phyloP scores from a whole-genome alignment of 2,888 invertebrate species.

The Molanna angustata region DNA sequence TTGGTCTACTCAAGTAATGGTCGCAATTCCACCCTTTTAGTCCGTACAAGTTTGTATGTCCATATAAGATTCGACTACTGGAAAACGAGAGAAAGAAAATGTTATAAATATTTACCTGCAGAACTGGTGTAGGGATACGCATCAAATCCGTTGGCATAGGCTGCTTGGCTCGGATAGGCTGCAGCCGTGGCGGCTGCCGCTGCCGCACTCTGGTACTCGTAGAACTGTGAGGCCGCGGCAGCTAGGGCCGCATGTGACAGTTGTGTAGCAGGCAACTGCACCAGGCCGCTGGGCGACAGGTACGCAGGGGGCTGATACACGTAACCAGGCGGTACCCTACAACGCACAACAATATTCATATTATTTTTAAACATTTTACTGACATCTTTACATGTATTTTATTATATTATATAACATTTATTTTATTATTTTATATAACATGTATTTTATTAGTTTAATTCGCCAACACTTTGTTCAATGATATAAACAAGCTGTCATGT shows the following conservation, averaged over 20 bases:
- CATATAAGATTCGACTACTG: no score
- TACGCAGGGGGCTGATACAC: constrained; percentile 71
- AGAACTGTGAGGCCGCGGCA: constrained; percentile 75
- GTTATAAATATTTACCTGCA: constrained; percentile 55
- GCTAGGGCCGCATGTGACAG: constrained; percentile 73
- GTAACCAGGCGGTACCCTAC: constrained; percentile 73
- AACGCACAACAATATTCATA: constrained; percentile 38
- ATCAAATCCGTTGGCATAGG: constrained; percentile 73
- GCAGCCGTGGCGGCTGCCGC: constrained; percentile 69
- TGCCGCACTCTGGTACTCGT: constrained; percentile 71
- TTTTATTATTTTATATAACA: no score
- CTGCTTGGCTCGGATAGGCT: constrained; percentile 62
- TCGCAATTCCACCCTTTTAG: no score
- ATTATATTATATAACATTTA: no score
- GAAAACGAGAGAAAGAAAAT: no score
- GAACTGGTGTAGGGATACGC: constrained; percentile 70
- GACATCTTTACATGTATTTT: no score
- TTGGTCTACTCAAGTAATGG: no score
- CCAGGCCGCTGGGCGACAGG: constrained; percentile 61
- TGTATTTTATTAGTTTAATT: no score
- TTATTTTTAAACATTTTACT: no score
- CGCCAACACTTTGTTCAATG: no score
- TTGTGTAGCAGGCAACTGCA: constrained; percentile 64
- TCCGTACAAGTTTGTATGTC: no score
- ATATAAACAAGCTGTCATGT: no score